phyloP scores from a whole-genome alignment of 2,888 invertebrate species.

The Nephrotoma guestfalica region DNA sequence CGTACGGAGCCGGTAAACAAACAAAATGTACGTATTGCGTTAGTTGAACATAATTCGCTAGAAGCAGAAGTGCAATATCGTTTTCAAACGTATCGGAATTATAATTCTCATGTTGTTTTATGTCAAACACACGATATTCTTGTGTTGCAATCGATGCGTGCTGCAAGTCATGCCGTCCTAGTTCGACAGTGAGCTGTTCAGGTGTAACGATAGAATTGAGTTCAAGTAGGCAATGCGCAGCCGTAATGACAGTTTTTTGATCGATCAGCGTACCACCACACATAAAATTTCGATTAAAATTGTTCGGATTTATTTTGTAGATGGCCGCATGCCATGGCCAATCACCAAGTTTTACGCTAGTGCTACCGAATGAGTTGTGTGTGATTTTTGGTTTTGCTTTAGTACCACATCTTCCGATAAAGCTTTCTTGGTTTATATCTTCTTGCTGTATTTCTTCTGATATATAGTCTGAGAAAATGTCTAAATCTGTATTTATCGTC shows the following conservation, averaged over 20 bases:
- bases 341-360: constrained; percentile 17
- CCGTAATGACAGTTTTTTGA: constrained; percentile 25
- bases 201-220: constrained; percentile 19
- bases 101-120: constrained; percentile 9
- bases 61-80: constrained; percentile 27
- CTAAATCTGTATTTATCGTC: background rate
- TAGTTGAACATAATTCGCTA: constrained; percentile 22
- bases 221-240: constrained; percentile 20
- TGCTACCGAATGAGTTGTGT: background rate
- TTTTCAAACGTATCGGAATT: constrained; percentile 13
- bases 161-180: constrained; percentile 28
- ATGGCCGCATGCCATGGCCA: constrained; percentile 35
- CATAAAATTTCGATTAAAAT: constrained; percentile 11
- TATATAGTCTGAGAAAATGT: background rate
- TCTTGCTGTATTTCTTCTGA: too few relatives aligned
- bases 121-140: constrained; percentile 17
- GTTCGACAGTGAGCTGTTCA: constrained; percentile 22
- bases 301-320: background rate
- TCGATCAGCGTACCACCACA: constrained; percentile 32
- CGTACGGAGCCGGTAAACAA: constrained; percentile 18
- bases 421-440: background rate
- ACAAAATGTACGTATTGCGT: constrained; percentile 26
- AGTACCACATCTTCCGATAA: background rate
- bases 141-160: constrained; percentile 23
- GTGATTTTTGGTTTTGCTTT: background rate